A percentile compares a stretch with the other conserved stretches of the same genome.
Evolutionary conservation across 23 tunicate genomes (phyloP).

Genomic region (Styela clava): DNA sequence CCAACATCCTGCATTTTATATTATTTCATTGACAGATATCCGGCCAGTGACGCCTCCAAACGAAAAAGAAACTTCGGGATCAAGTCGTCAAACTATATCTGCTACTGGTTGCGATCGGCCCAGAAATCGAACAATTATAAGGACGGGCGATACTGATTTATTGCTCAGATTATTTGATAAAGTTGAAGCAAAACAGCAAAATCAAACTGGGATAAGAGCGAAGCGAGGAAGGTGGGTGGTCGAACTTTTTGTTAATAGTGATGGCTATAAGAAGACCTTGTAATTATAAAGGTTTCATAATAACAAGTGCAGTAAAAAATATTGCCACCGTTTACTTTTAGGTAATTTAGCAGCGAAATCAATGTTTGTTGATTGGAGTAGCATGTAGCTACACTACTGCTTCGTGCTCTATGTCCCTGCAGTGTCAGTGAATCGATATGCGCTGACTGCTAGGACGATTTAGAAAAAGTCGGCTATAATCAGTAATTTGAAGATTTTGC

Average conservation of each 20-base stretch:
- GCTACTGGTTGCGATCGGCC: slow-evolving; percentile 1
- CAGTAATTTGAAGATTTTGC: too few relatives aligned
- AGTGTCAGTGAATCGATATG: too few relatives aligned
- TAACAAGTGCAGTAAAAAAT: too few relatives aligned
- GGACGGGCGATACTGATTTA: slow-evolving; percentile 63
- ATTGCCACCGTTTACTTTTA: too few relatives aligned
- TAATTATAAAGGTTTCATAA: too few relatives aligned
- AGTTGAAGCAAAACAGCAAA: slow-evolving; percentile 46
- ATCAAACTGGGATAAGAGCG: slow-evolving; percentile 38
- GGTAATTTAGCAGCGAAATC: too few relatives aligned
- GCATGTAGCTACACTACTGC: neutral
- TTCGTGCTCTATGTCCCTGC: neutral
- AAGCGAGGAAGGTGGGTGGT: slow-evolving; percentile 71
- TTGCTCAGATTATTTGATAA: slow-evolving; percentile 67
- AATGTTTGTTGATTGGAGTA: neutral
- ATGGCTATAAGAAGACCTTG: too few relatives aligned
- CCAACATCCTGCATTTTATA: too few relatives aligned
- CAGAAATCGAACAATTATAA: slow-evolving; percentile 26
- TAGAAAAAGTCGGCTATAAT: too few relatives aligned
- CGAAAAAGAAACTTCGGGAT: neutral
- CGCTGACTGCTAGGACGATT: too few relatives aligned
- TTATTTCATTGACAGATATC: too few relatives aligned
- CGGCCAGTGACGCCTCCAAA: slow-evolving; percentile 71
- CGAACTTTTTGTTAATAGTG: too few relatives aligned
- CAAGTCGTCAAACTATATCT: neutral